Evolutionary conservation across 2,888 invertebrate genomes (phyloP).

Genomic region (Pristionchus mayeri): DNA sequence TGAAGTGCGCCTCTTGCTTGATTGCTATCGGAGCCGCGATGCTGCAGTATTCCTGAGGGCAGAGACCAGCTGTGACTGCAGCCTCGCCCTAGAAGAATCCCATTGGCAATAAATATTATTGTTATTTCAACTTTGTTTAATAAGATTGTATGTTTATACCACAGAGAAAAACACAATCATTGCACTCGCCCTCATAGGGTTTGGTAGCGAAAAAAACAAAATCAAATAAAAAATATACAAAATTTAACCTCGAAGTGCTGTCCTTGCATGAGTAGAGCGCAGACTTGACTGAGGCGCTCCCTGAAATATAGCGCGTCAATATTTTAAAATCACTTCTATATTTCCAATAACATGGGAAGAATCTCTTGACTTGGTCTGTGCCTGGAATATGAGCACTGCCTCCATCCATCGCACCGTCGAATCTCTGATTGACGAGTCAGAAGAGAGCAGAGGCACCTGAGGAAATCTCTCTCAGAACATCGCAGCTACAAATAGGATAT

Average conservation of each 20-base stretch:
- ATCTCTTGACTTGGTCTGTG: conserved; percentile 13
- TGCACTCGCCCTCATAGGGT: too few relatives aligned
- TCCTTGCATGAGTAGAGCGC: conserved; percentile 36
- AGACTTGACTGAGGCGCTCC: conserved; percentile 17
- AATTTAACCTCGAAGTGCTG: conserved; percentile 19
- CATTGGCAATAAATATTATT: too few relatives aligned
- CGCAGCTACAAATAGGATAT: too few relatives aligned
- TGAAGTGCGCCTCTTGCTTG: conserved; percentile 35
- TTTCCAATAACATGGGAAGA: too few relatives aligned
- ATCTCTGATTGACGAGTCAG: background rate
- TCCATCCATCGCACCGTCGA: conserved; percentile 4
- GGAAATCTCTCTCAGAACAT: too few relatives aligned
- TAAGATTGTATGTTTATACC: too few relatives aligned
- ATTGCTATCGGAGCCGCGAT: conserved; percentile 20
- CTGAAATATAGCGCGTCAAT: background rate
- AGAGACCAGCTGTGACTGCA: conserved; percentile 17
- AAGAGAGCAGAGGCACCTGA: background rate
- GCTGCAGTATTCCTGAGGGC: background rate
- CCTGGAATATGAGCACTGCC: conserved; percentile 22
- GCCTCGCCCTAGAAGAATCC: background rate
- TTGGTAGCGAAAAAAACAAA: too few relatives aligned
- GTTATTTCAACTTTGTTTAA: too few relatives aligned
- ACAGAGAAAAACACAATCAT: too few relatives aligned
- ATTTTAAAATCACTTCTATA: background rate
- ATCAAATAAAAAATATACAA: too few relatives aligned